Evolutionary conservation across 2,797 vertebrate species (phyloP).

Genomic region (Tolypeutes matacus): DNA sequence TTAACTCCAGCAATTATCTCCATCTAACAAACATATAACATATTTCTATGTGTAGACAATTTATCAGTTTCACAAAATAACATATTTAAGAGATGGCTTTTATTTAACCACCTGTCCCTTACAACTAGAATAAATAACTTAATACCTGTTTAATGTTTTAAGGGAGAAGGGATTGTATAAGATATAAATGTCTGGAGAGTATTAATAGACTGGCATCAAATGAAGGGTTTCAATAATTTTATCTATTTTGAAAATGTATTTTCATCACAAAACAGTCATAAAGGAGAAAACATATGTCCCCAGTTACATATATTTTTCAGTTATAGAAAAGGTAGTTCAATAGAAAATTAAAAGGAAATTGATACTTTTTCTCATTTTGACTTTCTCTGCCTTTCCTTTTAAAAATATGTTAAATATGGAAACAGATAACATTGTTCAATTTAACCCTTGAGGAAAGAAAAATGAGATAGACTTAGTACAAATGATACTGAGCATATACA

Average conservation of each 20-base stretch:
- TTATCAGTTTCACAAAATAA: not conserved
- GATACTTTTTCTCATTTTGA: not conserved
- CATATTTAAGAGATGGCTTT: not conserved
- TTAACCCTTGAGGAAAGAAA: not conserved
- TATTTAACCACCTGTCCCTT: not conserved
- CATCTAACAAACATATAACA: not conserved
- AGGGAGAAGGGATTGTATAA: not conserved
- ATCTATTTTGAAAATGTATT: not conserved
- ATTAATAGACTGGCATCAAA: not conserved
- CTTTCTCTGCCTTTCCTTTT: not conserved
- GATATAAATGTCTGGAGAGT: not conserved
- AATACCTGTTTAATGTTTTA: not conserved
- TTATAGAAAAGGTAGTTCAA: not conserved
- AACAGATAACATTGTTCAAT: not conserved
- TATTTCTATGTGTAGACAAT: not conserved
- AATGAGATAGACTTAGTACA: not conserved
- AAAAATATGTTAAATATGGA: not conserved
- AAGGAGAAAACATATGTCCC: not conserved
- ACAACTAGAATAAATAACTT: not conserved
- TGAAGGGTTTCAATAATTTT: not conserved
- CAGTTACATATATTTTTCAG: not conserved
- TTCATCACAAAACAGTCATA: not conserved
- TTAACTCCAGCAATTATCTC: not conserved
- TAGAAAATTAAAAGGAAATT: slow-evolving; percentile 29
- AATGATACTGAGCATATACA: not conserved